These are phyloP conservation scores for Tanypteryx hageni DNA, from an alignment of 2,888 invertebrate genomes.

Conservation along the genomic window DNA sequence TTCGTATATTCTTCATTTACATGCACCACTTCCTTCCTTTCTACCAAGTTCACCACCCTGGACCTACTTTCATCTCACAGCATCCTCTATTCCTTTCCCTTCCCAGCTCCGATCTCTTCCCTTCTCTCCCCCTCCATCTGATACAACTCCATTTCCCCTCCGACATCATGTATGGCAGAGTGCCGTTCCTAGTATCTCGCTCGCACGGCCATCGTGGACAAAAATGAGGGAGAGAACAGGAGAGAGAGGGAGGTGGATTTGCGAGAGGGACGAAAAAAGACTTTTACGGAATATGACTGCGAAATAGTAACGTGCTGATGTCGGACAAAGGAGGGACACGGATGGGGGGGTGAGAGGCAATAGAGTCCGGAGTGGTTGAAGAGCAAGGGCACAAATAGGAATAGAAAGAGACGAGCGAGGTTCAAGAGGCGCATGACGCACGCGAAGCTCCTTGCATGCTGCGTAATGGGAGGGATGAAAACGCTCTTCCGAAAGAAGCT, in stretches of 20 bases:
- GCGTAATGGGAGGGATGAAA: neutral
- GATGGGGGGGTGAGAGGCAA: neutral
- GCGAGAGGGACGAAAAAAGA: neutral
- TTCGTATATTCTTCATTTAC: neutral
- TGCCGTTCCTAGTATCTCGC: slow-evolving; percentile 40
- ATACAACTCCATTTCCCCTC: neutral
- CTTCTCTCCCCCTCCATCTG: neutral
- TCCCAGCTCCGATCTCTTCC: neutral
- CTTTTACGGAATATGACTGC: no score
- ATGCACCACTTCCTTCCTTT: neutral
- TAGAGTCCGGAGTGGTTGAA: neutral
- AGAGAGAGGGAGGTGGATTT: neutral
- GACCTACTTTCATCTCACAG: neutral
- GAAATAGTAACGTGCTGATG: no score
- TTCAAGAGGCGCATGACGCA: neutral
- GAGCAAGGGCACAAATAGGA: neutral
- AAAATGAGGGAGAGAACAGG: neutral
- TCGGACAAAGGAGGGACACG: neutral
- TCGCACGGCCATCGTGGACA: neutral
- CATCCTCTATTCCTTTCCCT: neutral
- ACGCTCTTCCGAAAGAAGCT: neutral
- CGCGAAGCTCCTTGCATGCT: neutral
- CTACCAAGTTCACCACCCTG: neutral
- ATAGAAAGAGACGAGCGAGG: neutral
- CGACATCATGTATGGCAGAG: slow-evolving; percentile 29